These are phyloP conservation scores for Diplosoma virens DNA, from an alignment of 23 tunicate species.

Conservation along the genomic window DNA sequence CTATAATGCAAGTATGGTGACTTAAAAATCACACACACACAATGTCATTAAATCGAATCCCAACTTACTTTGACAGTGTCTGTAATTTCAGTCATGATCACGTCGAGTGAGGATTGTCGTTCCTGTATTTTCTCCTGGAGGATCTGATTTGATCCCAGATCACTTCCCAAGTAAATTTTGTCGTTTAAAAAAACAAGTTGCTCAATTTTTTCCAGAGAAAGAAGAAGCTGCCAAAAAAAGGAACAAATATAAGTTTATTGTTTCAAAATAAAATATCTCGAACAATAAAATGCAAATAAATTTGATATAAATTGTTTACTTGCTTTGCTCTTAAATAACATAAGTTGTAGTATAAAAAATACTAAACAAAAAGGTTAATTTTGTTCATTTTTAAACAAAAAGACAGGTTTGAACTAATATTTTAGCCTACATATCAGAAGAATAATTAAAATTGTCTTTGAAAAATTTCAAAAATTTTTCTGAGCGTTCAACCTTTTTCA, in stretches of 20 bases:
- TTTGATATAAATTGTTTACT: too few relatives aligned
- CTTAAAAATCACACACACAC: background rate
- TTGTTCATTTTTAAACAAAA: too few relatives aligned
- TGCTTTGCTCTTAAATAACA: too few relatives aligned
- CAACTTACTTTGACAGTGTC: conserved; percentile 60
- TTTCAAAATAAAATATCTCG: background rate
- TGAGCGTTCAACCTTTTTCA: too few relatives aligned
- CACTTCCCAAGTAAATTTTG: conserved; percentile 35
- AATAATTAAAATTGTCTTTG: too few relatives aligned
- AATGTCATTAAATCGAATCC: background rate
- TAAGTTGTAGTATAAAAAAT: too few relatives aligned
- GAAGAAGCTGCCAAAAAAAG: conserved; percentile 36
- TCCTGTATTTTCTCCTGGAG: conserved; percentile 29
- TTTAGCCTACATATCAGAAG: too few relatives aligned
- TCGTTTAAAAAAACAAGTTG: conserved; percentile 49
- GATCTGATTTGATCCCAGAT: conserved; percentile 42
- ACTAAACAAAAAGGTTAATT: too few relatives aligned
- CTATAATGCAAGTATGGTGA: too few relatives aligned
- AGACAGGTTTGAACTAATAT: too few relatives aligned
- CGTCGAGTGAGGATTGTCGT: conserved; percentile 31
- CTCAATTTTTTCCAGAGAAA: conserved; percentile 58
- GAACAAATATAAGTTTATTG: background rate
- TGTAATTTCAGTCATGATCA: conserved; percentile 52
- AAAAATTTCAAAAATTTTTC: too few relatives aligned
- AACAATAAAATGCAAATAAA: background rate